Evolutionary conservation across 2,797 vertebrate species (phyloP).

Genomic region (Scolopax rusticola): DNA sequence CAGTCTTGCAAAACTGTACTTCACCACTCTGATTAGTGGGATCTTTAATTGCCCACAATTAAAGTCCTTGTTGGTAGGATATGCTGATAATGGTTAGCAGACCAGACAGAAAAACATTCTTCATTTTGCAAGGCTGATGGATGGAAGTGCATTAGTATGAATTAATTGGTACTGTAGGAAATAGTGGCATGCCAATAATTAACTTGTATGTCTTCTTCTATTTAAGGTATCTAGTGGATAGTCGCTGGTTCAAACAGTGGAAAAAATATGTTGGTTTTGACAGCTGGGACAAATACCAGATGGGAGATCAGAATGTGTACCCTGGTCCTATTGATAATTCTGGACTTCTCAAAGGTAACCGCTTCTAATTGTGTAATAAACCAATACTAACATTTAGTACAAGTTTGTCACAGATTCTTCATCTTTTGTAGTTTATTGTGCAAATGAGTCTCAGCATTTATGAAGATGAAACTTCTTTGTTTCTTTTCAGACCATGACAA

Average conservation of each 20-base stretch:
- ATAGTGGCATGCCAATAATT: not conserved
- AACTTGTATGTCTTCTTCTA: conserved; percentile 20
- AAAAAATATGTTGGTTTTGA: conserved; percentile 99
- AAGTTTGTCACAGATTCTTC: not conserved
- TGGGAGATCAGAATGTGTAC: conserved; percentile 98
- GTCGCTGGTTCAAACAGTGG: conserved; percentile 99
- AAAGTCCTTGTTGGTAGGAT: not conserved
- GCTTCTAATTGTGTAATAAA: not conserved
- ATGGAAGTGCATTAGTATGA: not conserved
- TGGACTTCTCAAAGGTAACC: conserved; percentile 93
- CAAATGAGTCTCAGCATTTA: not conserved
- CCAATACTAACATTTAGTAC: not conserved
- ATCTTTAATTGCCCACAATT: not conserved
- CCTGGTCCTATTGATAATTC: conserved; percentile 97
- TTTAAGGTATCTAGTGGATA: conserved; percentile 96
- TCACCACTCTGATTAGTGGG: not conserved
- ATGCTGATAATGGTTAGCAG: not conserved
- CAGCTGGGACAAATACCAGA: conserved; percentile 99
- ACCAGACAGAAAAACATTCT: not conserved
- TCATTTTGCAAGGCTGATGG: not conserved
- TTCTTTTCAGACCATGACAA: not conserved
- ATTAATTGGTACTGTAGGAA: not conserved
- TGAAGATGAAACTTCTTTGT: not conserved
- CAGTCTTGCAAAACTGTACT: not conserved
- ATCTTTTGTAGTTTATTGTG: not conserved